Evolutionary conservation across 1,140 invertebrate species (phyloP).

Genomic region (Rhizoglyphus robini): DNA sequence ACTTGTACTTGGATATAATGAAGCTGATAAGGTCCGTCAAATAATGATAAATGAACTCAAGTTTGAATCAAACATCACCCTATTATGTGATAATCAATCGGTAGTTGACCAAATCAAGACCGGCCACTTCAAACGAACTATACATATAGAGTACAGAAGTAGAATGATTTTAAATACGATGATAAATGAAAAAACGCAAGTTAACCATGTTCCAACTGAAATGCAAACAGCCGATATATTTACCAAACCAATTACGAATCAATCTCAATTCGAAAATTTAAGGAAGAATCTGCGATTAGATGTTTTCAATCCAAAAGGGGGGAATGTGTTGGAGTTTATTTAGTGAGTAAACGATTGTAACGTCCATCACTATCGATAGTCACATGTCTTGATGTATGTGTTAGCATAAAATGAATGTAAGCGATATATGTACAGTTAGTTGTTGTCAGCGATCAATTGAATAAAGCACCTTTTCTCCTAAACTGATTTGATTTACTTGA

Average conservation of each 20-base stretch:
- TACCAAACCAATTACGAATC: slow-evolving; percentile 18
- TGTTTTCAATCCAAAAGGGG: not conserved
- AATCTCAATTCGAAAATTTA: too few species aligned
- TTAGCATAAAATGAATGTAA: too few species aligned
- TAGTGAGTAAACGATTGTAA: too few species aligned
- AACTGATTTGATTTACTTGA: too few species aligned
- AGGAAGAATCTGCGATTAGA: not conserved
- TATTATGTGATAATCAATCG: not conserved
- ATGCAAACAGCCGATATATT: slow-evolving; percentile 20
- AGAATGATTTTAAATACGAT: slow-evolving; percentile 32
- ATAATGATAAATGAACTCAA: not conserved
- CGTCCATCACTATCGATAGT: too few species aligned
- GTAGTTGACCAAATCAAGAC: not conserved
- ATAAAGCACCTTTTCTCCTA: too few species aligned
- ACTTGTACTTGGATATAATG: not conserved
- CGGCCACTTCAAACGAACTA: slow-evolving; percentile 26
- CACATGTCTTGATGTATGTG: too few species aligned
- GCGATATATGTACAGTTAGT: too few species aligned
- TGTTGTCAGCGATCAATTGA: too few species aligned
- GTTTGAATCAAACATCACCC: not conserved
- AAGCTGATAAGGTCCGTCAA: not conserved
- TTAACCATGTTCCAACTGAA: slow-evolving; percentile 8
- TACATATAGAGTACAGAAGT: slow-evolving; percentile 33
- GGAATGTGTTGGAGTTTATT: not conserved
- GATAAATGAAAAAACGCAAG: not conserved